Base-by-base conservation (phyloP, 1,140 invertebrate species). In the Drosophila funebris region DNA sequence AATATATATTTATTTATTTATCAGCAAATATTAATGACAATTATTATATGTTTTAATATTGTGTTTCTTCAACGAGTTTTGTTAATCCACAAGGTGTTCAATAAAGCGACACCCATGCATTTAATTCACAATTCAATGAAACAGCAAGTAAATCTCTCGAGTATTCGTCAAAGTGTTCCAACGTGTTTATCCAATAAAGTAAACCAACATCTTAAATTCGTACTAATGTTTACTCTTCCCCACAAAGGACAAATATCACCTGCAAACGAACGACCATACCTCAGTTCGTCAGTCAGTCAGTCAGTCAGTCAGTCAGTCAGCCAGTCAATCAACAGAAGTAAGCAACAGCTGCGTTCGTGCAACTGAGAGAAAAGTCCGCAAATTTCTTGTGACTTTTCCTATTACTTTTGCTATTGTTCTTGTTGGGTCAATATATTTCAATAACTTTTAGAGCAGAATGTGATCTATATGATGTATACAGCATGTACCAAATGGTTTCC, bases 361-460 rank as follows among this genome's bases (percentile, higher is more conserved):
- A 24, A 27, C 20, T 39, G 8, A 43, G 16, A 64, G 16, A 36
- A 57, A 43, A 63, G 22, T 58, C 22, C 4, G 54, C 41, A 63
- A 44, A 53, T 54, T 44, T 54, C 13, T 13, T 48, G 33, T 20
- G 18, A 50, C 36, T 56, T 48, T 29, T 50, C 27, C 16, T 43
- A 63, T 52, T 52, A 7, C 33, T 72, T 8, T 52, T 33, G 48
- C 27, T 68, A 16, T 33, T 43, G 39, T 52, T 33, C 39, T 36
- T 68, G 24, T 33, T 43, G 39, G 3, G 18, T n/a, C 48, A 68
- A 73, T 61, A 56, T 33, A 54, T 41, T 62, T 56, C 64, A 61
- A 69, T 69, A 73, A 61, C 63, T 53, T 39, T 24, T 31, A 46
- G 14, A 43, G 24, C 24, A 22, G 7, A 36, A 22, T 43, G 8